Evolutionary conservation across 1,140 invertebrate species (phyloP).

Genomic region (Myzus persicae): DNA sequence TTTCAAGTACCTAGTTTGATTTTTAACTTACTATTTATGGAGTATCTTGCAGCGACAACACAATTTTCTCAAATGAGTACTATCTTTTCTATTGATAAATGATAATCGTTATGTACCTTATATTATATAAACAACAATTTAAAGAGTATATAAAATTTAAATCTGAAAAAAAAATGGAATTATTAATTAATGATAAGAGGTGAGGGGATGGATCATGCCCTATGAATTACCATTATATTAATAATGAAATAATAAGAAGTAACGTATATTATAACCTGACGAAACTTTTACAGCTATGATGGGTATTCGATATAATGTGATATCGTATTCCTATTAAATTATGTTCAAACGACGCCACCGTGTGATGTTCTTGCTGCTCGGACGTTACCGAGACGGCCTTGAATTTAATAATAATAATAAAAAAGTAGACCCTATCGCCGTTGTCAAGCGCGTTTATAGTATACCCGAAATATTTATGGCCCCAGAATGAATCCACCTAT

Average conservation of each 20-base stretch:
- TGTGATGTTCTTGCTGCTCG: background rate
- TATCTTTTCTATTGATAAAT: no score
- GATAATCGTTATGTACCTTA: no score
- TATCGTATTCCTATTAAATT: background rate
- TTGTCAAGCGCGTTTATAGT: background rate
- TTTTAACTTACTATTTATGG: no score
- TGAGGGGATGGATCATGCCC: no score
- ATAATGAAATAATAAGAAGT: background rate
- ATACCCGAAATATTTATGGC: slow-evolving; percentile 3
- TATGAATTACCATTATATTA: background rate
- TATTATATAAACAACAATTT: no score
- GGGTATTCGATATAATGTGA: background rate
- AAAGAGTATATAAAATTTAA: no score
- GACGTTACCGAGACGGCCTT: background rate
- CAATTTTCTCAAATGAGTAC: no score
- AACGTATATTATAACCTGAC: background rate
- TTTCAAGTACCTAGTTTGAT: no score
- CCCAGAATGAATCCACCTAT: background rate
- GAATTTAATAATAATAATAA: background rate
- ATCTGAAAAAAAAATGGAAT: no score
- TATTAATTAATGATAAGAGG: no score
- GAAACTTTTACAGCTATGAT: background rate
- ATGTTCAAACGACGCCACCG: background rate
- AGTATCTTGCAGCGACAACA: no score
- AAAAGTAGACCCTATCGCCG: background rate